Percentiles rank a stretch among this genome's conserved stretches.
These are phyloP conservation scores for Pan paniscus DNA, from an alignment of 2,113 vertebrate species.

Conservation along the genomic window DNA sequence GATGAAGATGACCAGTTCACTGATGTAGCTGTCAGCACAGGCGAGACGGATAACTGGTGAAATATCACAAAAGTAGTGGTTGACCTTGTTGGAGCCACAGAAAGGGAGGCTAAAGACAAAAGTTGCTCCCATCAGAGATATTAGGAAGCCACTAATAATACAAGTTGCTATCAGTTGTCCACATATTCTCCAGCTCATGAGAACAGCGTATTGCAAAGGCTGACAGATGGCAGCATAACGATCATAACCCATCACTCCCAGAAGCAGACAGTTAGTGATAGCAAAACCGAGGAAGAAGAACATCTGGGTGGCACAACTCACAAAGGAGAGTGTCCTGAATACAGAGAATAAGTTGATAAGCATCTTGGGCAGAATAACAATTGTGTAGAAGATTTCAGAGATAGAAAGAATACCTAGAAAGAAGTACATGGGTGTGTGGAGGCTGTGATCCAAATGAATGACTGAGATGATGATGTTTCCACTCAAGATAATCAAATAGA, in stretches of 20 bases:
- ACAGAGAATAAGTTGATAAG: constrained; percentile 57
- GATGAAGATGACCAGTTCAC: constrained; percentile 70
- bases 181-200: constrained; percentile 70
- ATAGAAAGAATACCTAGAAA: constrained; percentile 59
- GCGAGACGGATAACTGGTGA: constrained; percentile 72
- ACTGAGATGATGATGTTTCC: constrained; percentile 56
- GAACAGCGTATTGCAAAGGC: constrained; percentile 47
- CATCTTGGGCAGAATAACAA: constrained; percentile 70
- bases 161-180: neutral
- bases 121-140: constrained; percentile 52
- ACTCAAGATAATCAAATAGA: constrained; percentile 61
- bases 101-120: constrained; percentile 69
- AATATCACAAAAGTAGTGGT: constrained; percentile 78
- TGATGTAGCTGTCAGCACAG: constrained; percentile 50
- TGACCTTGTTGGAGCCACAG: constrained; percentile 70
- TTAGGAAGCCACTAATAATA: constrained; percentile 46
- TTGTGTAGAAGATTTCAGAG: constrained; percentile 63
- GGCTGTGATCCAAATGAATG: constrained; percentile 39
- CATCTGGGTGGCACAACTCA: constrained; percentile 60
- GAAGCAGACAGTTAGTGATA: constrained; percentile 58
- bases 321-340: constrained; percentile 40
- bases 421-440: constrained; percentile 68
- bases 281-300: constrained; percentile 65
- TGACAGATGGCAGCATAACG: constrained; percentile 69
- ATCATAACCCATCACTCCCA: constrained; percentile 76